phyloP scores from a whole-genome alignment of 2,113 vertebrate genomes.

The Chlorocebus sabaeus region DNA sequence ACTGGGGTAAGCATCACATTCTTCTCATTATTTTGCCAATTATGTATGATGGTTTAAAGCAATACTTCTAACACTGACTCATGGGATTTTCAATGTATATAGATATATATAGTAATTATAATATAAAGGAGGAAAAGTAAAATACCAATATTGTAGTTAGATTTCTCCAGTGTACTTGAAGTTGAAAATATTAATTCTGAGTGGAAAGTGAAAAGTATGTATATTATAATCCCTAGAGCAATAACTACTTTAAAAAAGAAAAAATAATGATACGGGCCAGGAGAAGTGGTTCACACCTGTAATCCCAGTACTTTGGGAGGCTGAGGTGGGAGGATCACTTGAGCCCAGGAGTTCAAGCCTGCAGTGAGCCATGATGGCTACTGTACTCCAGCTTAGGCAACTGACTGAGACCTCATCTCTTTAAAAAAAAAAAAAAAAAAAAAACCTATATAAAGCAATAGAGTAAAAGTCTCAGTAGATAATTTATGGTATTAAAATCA shows the following conservation, averaged over 20 bases:
- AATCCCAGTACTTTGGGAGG: no score
- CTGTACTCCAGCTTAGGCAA: no score
- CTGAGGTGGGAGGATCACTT: no score
- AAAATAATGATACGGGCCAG: no score
- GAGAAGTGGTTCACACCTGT: no score
- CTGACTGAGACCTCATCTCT: no score
- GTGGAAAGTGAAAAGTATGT: neutral
- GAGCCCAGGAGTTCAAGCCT: no score
- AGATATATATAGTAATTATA: neutral
- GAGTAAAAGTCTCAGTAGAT: neutral
- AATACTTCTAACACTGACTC: neutral
- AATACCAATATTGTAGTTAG: neutral
- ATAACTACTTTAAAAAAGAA: neutral
- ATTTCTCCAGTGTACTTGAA: neutral
- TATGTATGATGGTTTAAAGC: neutral
- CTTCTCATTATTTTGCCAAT: neutral
- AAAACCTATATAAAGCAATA: neutral
- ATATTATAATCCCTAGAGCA: neutral
- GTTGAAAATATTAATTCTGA: neutral
- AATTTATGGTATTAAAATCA: neutral
- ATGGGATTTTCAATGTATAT: neutral
- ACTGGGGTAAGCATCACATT: no score
- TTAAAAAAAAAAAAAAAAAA: no score
- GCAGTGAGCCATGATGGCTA: no score
- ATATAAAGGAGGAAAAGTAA: neutral